Conservation (phyloP, 2,797 vertebrate species). For the Tamandua tetradactyla region DNA sequence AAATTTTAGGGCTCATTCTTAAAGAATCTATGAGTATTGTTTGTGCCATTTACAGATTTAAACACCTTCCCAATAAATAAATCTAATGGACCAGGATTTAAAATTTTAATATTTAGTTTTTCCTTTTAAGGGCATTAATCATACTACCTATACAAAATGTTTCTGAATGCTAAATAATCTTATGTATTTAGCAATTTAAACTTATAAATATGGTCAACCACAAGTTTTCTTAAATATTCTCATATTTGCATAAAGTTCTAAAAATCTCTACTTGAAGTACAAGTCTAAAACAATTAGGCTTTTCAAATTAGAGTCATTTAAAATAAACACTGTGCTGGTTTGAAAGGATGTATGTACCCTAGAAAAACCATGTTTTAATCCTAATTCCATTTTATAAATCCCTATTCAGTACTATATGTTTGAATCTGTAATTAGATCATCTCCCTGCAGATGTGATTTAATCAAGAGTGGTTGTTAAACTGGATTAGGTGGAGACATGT, state of each 20-base stretch:
- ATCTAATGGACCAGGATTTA: not conserved
- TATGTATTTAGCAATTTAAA: not conserved
- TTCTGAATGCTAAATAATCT: not conserved
- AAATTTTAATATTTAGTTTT: not conserved
- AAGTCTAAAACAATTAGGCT: not conserved
- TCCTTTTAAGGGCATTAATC: not conserved
- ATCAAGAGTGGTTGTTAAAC: too few relatives aligned
- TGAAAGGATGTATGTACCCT: too few relatives aligned
- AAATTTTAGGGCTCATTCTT: not conserved
- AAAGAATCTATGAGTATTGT: not conserved
- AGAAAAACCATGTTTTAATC: too few relatives aligned
- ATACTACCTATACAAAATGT: not conserved
- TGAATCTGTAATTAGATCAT: too few relatives aligned
- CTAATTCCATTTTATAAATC: too few relatives aligned
- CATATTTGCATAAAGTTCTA: not conserved
- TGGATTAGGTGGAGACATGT: too few relatives aligned
- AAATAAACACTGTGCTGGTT: too few relatives aligned
- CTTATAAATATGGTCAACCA: not conserved
- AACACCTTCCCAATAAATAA: not conserved
- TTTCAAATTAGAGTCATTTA: not conserved
- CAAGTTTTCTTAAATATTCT: not conserved
- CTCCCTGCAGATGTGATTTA: too few relatives aligned
- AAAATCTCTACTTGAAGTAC: not conserved
- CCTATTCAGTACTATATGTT: too few relatives aligned
- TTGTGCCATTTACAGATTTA: not conserved